Percentiles rank a stretch among this genome's conserved stretches.
phyloP scores from a whole-genome alignment of 1,140 invertebrate genomes.

The Drosophila bocki region DNA sequence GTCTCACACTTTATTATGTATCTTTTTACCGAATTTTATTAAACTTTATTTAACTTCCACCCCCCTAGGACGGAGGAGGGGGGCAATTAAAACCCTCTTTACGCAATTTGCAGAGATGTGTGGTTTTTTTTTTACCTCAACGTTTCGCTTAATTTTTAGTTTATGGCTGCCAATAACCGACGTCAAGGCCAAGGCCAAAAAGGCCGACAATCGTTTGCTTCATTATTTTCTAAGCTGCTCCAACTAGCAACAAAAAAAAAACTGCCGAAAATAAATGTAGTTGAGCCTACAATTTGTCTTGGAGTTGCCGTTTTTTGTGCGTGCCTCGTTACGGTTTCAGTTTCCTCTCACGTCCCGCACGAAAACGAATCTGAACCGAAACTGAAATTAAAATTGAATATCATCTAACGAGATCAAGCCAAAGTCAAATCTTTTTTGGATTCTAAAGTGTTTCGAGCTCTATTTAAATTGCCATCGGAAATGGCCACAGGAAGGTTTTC shows the following conservation, averaged over 20 bases:
- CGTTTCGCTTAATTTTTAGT: constrained; percentile 66
- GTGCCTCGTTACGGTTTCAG: constrained; percentile 40
- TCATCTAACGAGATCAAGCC: constrained; percentile 47
- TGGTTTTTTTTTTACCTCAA: constrained; percentile 16
- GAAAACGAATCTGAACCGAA: constrained; percentile 47
- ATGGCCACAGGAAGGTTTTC: constrained; percentile 23
- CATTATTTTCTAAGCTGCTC: constrained; percentile 50
- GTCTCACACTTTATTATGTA: constrained; percentile 48
- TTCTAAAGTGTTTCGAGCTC: constrained; percentile 23
- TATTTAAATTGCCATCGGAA: constrained; percentile 31
- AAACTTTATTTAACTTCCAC: not conserved
- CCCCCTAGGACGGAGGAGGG: not conserved
- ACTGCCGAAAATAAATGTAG: constrained; percentile 34
- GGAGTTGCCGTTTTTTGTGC: constrained; percentile 43
- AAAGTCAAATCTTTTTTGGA: constrained; percentile 26
- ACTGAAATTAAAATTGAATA: constrained; percentile 51
- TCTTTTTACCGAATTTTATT: constrained; percentile 31
- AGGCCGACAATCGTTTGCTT: constrained; percentile 45
- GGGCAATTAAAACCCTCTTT: constrained; percentile 62
- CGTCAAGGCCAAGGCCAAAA: constrained; percentile 65
- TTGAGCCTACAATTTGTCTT: constrained; percentile 56
- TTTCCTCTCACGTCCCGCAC: constrained; percentile 31
- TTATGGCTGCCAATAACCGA: constrained; percentile 66
- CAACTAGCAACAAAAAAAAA: constrained; percentile 16
- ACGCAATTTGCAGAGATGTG: constrained; percentile 59